Percentiles rank a stretch among this genome's conserved stretches.
phyloP scores from a whole-genome alignment of 2,797 vertebrate species.

The Hoplostethus atlanticus region DNA sequence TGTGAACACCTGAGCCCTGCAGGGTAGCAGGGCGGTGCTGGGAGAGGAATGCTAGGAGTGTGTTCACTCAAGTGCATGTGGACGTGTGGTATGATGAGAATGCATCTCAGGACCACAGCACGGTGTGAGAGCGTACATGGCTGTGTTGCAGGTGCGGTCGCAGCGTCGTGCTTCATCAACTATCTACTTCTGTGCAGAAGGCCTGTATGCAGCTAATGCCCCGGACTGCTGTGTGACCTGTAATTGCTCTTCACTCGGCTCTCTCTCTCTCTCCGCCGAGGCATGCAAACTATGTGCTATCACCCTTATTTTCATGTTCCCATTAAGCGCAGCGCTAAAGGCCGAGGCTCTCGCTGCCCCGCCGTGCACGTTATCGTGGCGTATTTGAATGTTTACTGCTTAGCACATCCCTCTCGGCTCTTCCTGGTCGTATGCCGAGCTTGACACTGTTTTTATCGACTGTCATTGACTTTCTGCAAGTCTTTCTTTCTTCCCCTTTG shows the following conservation, averaged over 20 bases:
- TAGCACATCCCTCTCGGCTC: not conserved
- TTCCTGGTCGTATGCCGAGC: not conserved
- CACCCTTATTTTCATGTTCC: slow-evolving; percentile 55
- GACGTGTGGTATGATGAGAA: slow-evolving; percentile 68
- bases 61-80: slow-evolving; percentile 13
- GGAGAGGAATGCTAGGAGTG: slow-evolving; percentile 38
- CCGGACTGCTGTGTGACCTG: not conserved
- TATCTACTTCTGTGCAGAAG: not conserved
- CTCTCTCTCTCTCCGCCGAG: too few relatives aligned
- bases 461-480: not conserved
- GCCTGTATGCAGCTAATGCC: not conserved
- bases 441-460: too few relatives aligned
- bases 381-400: slow-evolving; percentile 47
- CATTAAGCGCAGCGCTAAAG: slow-evolving; percentile 2
- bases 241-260: not conserved
- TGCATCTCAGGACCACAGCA: slow-evolving; percentile 56
- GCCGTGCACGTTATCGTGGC: slow-evolving; percentile 13
- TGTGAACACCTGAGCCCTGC: slow-evolving; percentile 32
- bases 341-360: not conserved
- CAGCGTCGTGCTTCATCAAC: not conserved
- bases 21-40: not conserved
- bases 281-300: slow-evolving; percentile 59
- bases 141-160: too few relatives aligned
- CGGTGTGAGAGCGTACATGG: slow-evolving; percentile 43
- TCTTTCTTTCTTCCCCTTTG: not conserved